Base-by-base conservation (phyloP, 1,140 invertebrate genomes). In the Plectrocnemia conspersa region DNA sequence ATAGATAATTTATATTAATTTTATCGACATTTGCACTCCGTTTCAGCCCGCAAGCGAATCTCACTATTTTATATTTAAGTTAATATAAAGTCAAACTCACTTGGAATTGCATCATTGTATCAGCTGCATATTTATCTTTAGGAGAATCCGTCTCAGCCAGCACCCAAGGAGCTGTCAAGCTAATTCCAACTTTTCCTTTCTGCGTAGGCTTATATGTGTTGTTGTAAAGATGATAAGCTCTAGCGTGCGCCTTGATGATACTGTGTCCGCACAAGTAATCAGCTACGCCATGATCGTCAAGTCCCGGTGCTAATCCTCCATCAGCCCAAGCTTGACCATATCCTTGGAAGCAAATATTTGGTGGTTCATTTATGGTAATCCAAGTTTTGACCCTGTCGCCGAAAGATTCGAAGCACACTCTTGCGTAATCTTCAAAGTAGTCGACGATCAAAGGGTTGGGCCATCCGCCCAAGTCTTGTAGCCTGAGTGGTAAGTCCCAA, bases 311-410 rank as follows among this genome's bases (percentile, higher is more conserved):
- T 35, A 64, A 63, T 2, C 54, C 46, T 3, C 50, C 63, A 25
- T 50, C 53, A 0, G 70, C 67, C 21, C 75, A 76, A 23, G 67
- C 63, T 1, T 74, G 73, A 0, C 72, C 73, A 45, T 78, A 77
- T 18, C 62, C 64, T 13, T 50, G 35, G 7, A 66, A 62, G 44
- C 73, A 73, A 63, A 74, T 71, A 2, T 68, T 65, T 0, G 68
- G 61, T 0, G 77, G 74, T 62, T 80, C 77, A 63, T 78, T 79
- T 56, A 81, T 73, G 0, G 77, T 78, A 2, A 76, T 61, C 75
- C 75, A 79, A n/a, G 56, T 41, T 22, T 65, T 64, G 0, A 66
- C 52, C n/a, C 76, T 69, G 66, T 78, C 73, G 0, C 80, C 80
- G 53, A 77, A 78, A 57, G 70, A 66, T 36, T 73, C 66, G 44